Evolutionary conservation across 2,797 vertebrate genomes (phyloP).

Genomic region (Melanotaenia pygmaea): DNA sequence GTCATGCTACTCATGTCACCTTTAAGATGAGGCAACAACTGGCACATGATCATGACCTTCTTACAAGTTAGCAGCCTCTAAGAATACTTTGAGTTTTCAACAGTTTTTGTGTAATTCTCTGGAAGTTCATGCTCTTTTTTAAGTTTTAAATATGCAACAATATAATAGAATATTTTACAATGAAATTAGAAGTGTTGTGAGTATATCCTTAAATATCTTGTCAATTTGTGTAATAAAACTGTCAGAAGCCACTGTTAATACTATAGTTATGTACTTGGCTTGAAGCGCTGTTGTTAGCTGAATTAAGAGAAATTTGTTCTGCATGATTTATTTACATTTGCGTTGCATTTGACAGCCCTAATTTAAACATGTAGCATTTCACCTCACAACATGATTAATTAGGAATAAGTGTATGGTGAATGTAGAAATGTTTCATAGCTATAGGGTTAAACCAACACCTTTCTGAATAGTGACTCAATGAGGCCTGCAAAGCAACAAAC

Average conservation of each 20-base stretch:
- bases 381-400: no score
- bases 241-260: conserved; percentile 2
- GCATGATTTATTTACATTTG: no score
- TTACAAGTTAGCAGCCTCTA: conserved; percentile 8
- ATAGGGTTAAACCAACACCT: no score
- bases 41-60: conserved; percentile 2
- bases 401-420: no score
- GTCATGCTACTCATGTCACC: conserved; percentile 17
- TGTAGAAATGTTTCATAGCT: no score
- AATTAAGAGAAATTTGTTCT: background rate
- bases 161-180: conserved; percentile 29
- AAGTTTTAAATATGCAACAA: conserved; percentile 19
- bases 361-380: no score
- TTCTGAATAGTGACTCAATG: no score
- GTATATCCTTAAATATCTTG: conserved; percentile 35
- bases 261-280: background rate
- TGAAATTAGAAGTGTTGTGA: conserved; percentile 30
- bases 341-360: no score
- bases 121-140: background rate
- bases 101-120: conserved; percentile 17
- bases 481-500: no score
- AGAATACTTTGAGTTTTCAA: conserved; percentile 14
- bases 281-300: background rate
- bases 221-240: conserved; percentile 22
- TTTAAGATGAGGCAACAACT: conserved; percentile 8